phyloP scores from a whole-genome alignment of 2,888 invertebrate genomes.

The Drosophila gaucha region DNA sequence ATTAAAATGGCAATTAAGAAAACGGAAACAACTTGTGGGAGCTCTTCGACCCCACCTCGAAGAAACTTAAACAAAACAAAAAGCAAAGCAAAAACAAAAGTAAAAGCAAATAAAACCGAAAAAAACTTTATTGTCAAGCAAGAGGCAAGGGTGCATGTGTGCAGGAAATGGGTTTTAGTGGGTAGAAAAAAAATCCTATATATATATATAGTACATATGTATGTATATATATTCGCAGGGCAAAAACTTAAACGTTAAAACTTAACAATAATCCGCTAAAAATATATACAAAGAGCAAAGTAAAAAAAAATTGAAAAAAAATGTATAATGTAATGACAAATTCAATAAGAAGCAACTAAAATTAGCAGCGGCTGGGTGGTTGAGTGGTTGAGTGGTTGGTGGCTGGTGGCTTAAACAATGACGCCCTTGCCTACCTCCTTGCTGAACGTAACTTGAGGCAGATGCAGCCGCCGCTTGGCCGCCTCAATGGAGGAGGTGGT shows the following conservation, averaged over 20 bases:
- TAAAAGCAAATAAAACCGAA: constrained; percentile 51
- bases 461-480: constrained; percentile 88
- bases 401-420: constrained; percentile 90
- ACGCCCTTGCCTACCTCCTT: constrained; percentile 96
- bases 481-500: constrained; percentile 87
- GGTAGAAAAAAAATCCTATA: constrained; percentile 32
- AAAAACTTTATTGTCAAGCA: constrained; percentile 80
- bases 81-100: constrained; percentile 7
- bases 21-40: constrained; percentile 20
- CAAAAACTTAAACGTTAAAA: constrained; percentile 51
- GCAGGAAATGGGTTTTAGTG: constrained; percentile 18
- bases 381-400: neutral
- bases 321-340: constrained; percentile 30
- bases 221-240: constrained; percentile 2
- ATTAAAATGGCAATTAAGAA: constrained; percentile 15
- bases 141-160: neutral
- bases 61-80: constrained; percentile 5
- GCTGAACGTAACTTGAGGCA: constrained; percentile 94
- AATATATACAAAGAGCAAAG: constrained; percentile 51
- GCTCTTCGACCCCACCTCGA: constrained; percentile 10
- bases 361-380: neutral
- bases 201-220: constrained; percentile 22
- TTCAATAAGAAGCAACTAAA: constrained; percentile 34
- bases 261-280: constrained; percentile 60
- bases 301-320: constrained; percentile 20